Percentiles rank a stretch among this genome's conserved stretches.
phyloP scores from a whole-genome alignment of 2,888 invertebrate species.

The Zaprionus lineosus region DNA sequence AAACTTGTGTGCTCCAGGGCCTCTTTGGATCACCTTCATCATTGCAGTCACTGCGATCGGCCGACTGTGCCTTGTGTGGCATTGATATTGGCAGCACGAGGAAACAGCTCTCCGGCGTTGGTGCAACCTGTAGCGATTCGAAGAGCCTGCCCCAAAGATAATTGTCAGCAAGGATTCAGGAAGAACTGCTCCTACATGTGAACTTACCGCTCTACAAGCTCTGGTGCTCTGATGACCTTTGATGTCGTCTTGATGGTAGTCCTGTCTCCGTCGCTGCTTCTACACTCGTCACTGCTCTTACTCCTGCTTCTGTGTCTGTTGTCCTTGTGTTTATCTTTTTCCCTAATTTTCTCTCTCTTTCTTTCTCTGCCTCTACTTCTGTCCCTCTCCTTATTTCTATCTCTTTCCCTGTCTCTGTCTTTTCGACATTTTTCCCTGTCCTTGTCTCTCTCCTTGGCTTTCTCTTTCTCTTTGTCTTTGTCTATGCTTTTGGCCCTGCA shows the following conservation, averaged over 20 bases:
- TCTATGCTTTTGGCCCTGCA: too few species aligned
- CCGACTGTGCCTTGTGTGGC: neutral
- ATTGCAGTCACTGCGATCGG: too few species aligned
- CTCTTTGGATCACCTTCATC: too few species aligned
- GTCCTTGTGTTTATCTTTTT: neutral
- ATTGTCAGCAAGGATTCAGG: too few species aligned
- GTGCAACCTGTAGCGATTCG: constrained; percentile 39
- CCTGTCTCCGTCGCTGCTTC: too few species aligned
- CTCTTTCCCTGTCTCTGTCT: neutral
- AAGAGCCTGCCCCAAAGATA: constrained; percentile 42
- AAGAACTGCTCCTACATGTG: too few species aligned
- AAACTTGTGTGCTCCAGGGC: too few species aligned
- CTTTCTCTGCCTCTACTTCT: neutral
- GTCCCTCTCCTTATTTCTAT: neutral
- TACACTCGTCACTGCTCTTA: too few species aligned
- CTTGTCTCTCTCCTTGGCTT: neutral
- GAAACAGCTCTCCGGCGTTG: constrained; percentile 25
- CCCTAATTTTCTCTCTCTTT: neutral
- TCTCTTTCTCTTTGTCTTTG: neutral
- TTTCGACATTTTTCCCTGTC: neutral
- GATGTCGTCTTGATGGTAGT: too few species aligned
- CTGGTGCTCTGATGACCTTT: too few species aligned
- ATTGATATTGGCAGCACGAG: constrained; percentile 36
- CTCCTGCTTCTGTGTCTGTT: constrained; percentile 15
- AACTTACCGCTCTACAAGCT: too few species aligned